These are phyloP conservation scores for Magallana angulata DNA, from an alignment of 1,140 invertebrate genomes.

Conservation along the genomic window DNA sequence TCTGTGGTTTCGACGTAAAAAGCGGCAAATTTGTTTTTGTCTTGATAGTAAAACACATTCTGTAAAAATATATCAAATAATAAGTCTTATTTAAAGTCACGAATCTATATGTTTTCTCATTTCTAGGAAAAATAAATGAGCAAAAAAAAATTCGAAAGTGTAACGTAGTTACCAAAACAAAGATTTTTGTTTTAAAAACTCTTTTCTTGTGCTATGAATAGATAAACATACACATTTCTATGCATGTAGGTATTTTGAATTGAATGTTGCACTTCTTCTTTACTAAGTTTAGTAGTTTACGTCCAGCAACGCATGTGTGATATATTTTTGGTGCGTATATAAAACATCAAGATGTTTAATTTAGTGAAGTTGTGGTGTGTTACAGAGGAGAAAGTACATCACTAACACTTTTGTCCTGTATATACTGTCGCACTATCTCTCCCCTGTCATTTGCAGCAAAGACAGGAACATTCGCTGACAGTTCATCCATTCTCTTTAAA, in stretches of 20 bases:
- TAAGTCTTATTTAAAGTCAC: no score
- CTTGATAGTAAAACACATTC: constrained; percentile 33
- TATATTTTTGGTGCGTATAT: neutral
- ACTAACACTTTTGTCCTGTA: constrained; percentile 15
- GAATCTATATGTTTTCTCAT: no score
- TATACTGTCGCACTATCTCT: neutral
- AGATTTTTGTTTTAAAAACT: no score
- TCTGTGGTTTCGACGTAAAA: constrained; percentile 9
- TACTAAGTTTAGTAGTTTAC: neutral
- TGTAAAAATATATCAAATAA: neutral
- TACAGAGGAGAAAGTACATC: no score
- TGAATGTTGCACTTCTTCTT: neutral
- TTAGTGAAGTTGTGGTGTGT: no score
- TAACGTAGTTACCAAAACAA: no score
- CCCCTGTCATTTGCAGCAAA: neutral
- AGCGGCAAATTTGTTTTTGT: constrained; percentile 4
- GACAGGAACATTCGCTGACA: neutral
- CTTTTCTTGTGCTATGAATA: neutral
- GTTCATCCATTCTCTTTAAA: neutral
- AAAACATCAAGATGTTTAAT: no score
- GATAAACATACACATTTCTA: neutral
- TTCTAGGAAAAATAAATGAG: no score
- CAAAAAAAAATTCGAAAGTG: no score
- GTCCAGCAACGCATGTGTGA: no score
- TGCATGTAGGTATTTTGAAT: neutral